phyloP scores from a whole-genome alignment of 1,140 invertebrate genomes.

The Tigriopus japonicus region DNA sequence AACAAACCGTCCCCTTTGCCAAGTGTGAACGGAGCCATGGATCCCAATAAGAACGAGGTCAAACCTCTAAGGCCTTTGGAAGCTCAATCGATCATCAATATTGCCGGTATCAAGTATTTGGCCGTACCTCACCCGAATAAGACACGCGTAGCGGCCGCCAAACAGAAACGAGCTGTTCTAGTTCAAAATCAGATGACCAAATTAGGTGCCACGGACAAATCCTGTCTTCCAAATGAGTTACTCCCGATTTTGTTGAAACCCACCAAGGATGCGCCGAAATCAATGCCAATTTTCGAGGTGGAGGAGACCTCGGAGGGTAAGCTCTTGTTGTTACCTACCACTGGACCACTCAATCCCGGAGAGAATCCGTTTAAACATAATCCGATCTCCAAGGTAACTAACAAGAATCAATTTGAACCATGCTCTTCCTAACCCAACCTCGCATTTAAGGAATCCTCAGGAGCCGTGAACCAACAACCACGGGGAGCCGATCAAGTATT shows the following conservation, averaged over 20 bases:
- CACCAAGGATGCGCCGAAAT: background rate
- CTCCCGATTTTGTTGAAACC: conserved; percentile 11
- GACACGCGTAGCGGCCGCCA: background rate
- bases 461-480: background rate
- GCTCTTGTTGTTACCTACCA: background rate
- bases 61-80: conserved; percentile 5
- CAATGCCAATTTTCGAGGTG: conserved; percentile 6
- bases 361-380: background rate
- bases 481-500: background rate
- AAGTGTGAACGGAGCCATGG: background rate
- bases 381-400: background rate
- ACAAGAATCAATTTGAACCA: too few relatives aligned
- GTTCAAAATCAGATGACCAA: background rate
- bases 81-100: conserved; percentile 8
- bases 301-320: conserved; percentile 6
- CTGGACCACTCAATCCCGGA: background rate
- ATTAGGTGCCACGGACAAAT: background rate
- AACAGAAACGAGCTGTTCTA: background rate
- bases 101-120: conserved; percentile 13
- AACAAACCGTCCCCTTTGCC: background rate
- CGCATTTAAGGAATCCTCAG: background rate
- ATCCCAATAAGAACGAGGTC: background rate
- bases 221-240: background rate
- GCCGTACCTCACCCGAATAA: background rate
- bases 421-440: background rate